Conservation (phyloP, 2,113 vertebrate genomes). For the Naja naja region DNA sequence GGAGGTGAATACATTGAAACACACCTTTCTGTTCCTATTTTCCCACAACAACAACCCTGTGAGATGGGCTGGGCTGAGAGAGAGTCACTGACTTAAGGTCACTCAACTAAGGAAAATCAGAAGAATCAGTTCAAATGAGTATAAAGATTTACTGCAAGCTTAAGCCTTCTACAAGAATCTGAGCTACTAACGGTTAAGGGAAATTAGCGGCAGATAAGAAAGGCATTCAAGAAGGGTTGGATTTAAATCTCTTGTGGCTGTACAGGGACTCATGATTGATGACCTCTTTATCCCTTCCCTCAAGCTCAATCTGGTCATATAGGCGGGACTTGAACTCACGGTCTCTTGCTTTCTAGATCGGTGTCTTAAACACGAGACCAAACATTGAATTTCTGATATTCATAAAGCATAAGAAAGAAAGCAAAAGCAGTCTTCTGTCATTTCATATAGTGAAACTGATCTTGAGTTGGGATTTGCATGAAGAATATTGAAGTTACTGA, state of each 20-base stretch:
- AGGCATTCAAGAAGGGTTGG: no score
- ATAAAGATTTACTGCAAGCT: not conserved
- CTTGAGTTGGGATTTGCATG: not conserved
- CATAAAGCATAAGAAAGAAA: not conserved
- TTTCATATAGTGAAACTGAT: constrained; percentile 9
- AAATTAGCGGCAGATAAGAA: not conserved
- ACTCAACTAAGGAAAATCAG: not conserved
- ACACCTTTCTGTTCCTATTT: not conserved
- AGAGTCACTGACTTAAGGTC: not conserved
- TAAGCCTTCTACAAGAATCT: not conserved
- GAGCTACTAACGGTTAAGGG: not conserved
- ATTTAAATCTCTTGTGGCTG: no score
- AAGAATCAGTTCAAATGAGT: not conserved
- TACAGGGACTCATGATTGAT: not conserved
- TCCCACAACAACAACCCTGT: not conserved
- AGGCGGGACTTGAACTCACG: not conserved
- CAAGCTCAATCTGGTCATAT: not conserved
- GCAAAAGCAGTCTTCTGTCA: not conserved
- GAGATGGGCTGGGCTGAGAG: not conserved
- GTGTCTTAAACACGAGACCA: not conserved
- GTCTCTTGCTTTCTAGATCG: not conserved
- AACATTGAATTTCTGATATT: constrained; percentile 14
- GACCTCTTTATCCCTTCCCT: not conserved
- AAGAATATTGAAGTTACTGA: not conserved
- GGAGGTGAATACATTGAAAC: not conserved